Conservation (phyloP, 37 sponge, comb jelly and placozoan genomes). For the Eunapius fragilis region DNA sequence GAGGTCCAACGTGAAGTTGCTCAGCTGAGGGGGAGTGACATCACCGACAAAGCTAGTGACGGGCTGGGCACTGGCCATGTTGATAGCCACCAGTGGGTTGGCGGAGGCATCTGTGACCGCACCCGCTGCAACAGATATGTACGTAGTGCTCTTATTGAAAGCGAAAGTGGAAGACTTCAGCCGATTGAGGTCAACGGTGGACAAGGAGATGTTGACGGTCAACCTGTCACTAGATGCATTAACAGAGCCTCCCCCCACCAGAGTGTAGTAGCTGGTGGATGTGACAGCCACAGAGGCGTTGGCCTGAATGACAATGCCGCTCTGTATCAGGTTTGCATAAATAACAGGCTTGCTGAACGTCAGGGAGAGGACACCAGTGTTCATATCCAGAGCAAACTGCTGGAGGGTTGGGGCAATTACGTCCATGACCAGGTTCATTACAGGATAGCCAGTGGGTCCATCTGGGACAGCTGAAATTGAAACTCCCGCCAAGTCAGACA, state of each 20-base stretch:
- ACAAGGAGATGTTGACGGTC: conserved; percentile 42
- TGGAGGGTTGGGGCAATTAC: conserved; percentile 47
- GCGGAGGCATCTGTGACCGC: conserved; percentile 56
- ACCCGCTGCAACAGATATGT: conserved; percentile 35
- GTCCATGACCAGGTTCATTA: conserved; percentile 48
- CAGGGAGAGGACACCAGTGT: conserved; percentile 61
- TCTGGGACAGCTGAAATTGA: conserved; percentile 6
- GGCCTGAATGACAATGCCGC: conserved; percentile 62
- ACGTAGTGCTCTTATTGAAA: conserved; percentile 52
- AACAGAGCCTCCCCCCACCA: conserved; percentile 51
- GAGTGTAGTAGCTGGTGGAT: conserved; percentile 9
- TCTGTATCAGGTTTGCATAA: conserved; percentile 27
- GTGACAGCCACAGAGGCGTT: background rate
- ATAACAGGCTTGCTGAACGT: conserved; percentile 76
- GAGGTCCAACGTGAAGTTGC: conserved; percentile 64
- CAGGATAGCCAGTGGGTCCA: conserved; percentile 36
- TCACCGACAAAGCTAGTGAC: conserved; percentile 53
- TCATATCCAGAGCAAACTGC: conserved; percentile 64
- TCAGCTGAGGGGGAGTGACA: conserved; percentile 55
- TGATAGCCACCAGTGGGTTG: conserved; percentile 57
- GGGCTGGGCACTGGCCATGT: conserved; percentile 15
- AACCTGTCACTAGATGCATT: conserved; percentile 42
- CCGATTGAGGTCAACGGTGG: conserved; percentile 61
- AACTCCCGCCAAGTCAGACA: conserved; percentile 69
- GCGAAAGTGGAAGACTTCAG: conserved; percentile 75